A percentile compares a stretch with the other conserved stretches of the same genome.
These are phyloP conservation scores for Empis stercorea DNA, from an alignment of 2,888 invertebrate species.

Conservation along the genomic window DNA sequence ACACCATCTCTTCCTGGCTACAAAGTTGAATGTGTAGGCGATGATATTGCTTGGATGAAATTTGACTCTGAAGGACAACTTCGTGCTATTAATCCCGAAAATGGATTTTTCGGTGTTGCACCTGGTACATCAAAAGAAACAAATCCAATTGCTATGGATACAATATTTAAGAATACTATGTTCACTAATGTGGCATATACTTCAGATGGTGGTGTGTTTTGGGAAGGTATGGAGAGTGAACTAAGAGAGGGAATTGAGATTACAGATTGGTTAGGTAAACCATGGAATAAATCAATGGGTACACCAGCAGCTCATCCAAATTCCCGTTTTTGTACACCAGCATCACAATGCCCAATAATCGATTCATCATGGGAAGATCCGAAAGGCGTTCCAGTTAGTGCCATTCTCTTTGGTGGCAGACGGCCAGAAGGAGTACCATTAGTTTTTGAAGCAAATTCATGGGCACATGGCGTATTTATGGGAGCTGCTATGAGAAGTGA, in stretches of 20 bases:
- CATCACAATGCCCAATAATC: constrained; percentile 89
- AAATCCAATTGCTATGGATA: constrained; percentile 95
- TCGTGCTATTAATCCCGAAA: constrained; percentile 94
- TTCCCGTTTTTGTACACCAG: constrained; percentile 93
- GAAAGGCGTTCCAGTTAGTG: constrained; percentile 89
- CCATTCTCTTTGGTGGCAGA: constrained; percentile 91
- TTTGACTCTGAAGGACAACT: constrained; percentile 76
- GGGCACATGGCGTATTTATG: constrained; percentile 93
- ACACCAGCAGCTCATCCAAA: constrained; percentile 93
- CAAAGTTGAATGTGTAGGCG: constrained; percentile 87
- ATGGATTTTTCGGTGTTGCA: constrained; percentile 98
- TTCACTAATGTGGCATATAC: constrained; percentile 97
- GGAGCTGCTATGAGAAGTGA: constrained; percentile 93
- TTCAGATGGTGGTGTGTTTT: constrained; percentile 90
- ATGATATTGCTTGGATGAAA: constrained; percentile 98
- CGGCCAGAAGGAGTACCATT: constrained; percentile 88
- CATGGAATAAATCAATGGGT: constrained; percentile 50
- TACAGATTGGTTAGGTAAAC: constrained; percentile 72
- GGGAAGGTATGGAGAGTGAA: constrained; percentile 92
- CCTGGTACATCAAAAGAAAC: constrained; percentile 83
- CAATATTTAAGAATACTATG: constrained; percentile 79
- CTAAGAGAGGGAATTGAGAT: constrained; percentile 45
- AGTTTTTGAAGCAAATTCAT: constrained; percentile 80
- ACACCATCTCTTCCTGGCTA: constrained; percentile 85
- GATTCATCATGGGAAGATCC: constrained; percentile 85